Conservation (phyloP, 2,888 invertebrate genomes). For the Entomobrya proxima region DNA sequence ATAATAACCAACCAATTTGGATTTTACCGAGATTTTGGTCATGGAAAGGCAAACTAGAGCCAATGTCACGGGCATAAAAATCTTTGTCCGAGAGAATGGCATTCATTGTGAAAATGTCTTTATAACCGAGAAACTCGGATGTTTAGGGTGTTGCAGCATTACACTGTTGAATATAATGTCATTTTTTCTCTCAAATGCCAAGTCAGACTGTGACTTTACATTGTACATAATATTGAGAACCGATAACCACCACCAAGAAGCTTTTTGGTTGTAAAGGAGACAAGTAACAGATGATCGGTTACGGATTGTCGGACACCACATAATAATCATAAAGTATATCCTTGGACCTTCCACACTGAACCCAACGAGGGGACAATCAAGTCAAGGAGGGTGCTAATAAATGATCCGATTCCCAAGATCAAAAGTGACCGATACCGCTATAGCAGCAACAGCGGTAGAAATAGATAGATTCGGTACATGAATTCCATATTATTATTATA, state of each 20-base stretch:
- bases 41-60: too few species aligned
- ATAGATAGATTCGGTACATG: not conserved
- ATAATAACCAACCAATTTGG: constrained; percentile 58
- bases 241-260: too few species aligned
- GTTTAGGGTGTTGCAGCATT: not conserved
- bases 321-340: constrained; percentile 8
- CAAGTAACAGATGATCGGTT: constrained; percentile 67
- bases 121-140: too few species aligned
- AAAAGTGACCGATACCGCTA: constrained; percentile 31
- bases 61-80: too few species aligned
- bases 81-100: too few species aligned
- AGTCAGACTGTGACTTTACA: not conserved
- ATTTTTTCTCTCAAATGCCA: not conserved
- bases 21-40: constrained; percentile 4
- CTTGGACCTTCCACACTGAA: not conserved
- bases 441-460: not conserved
- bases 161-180: constrained; percentile 18
- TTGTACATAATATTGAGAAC: too few species aligned
- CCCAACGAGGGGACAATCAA: constrained; percentile 29
- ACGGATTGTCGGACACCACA: constrained; percentile 59
- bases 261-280: constrained; percentile 2
- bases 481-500: not conserved
- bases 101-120: too few species aligned
- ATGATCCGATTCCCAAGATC: constrained; percentile 63
- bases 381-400: constrained; percentile 60